Conservation (phyloP, 2,113 vertebrate genomes). For the Patagioenas fasciata region DNA sequence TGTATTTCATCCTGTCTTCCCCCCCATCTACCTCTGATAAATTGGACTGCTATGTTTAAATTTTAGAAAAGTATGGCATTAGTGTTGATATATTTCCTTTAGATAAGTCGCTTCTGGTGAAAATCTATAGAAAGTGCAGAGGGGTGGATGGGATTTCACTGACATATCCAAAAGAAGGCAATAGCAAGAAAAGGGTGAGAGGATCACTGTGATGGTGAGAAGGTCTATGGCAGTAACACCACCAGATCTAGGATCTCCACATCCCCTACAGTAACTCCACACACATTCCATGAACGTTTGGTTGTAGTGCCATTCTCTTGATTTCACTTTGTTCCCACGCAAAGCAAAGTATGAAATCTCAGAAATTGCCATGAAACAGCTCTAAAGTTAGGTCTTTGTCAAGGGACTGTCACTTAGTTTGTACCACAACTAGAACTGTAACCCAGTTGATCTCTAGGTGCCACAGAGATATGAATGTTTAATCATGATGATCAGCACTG, state of each 20-base stretch:
- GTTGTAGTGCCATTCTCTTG: background rate
- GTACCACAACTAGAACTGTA: background rate
- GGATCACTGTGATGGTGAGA: background rate
- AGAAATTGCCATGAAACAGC: background rate
- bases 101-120: background rate
- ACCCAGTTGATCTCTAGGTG: constrained; percentile 34
- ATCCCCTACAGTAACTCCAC: background rate
- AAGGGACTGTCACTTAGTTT: background rate
- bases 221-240: background rate
- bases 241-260: background rate
- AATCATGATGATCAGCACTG: constrained; percentile 4
- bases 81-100: background rate
- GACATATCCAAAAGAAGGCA: background rate
- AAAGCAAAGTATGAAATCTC: background rate
- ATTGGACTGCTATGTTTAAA: background rate
- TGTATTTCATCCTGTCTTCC: background rate
- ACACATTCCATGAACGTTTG: background rate
- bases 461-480: constrained; percentile 25
- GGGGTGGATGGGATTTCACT: background rate
- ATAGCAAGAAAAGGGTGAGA: background rate
- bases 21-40: background rate
- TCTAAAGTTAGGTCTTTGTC: background rate
- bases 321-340: background rate
- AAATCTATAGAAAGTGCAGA: background rate
- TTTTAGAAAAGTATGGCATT: background rate